Base-by-base conservation (phyloP, 2,797 vertebrate genomes). In the Gymnoscopelus microlampas region DNA sequence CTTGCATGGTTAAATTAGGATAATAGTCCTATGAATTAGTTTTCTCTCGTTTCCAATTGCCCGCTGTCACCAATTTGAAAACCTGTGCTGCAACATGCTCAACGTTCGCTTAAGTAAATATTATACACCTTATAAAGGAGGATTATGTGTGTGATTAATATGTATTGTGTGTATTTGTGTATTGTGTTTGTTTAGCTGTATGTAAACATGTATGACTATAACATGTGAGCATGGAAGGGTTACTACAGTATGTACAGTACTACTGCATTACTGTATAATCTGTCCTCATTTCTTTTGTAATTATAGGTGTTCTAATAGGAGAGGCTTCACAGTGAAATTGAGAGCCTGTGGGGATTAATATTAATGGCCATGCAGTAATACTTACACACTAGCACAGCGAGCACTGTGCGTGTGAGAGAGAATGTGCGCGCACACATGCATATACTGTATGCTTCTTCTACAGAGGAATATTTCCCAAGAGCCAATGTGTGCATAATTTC, bases 261-360 rank as follows among this genome's bases (percentile, higher is more conserved):
- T 44, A 7, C 39, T 8, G 39, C 39, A 9, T 78, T 53, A 74
- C 61, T 63, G 26, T 71, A 60, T 44, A 60, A 79, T 77, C 59
- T 62, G 19, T 56, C n/a, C 48, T 14, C 29, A 71, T 80, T 80
- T 70, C 60, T 32, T 57, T 74, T 65, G 14, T 70, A 75, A 83
- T 71, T 77, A 75, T 44, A 69, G 14, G 23, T 69, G 35, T 63
- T 78, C 3, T 53, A 73, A 70, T 71, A 71, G 66, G n/a, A 65
- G 63, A 26, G 9, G 15, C 23, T 76, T 76, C 54, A 53, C 53
- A 47, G 55, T 74, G 56, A 62, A 80, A 84, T 56, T 50, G 14
- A 71, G 49, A 71, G 58, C 19, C 39, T 39, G 32, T 13, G 15
- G 62, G 64, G 29, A 60, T 74, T 60, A 44, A 1, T 53, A 49